Conservation (phyloP, 2,113 vertebrate genomes). For the Dipodomys spectabilis region DNA sequence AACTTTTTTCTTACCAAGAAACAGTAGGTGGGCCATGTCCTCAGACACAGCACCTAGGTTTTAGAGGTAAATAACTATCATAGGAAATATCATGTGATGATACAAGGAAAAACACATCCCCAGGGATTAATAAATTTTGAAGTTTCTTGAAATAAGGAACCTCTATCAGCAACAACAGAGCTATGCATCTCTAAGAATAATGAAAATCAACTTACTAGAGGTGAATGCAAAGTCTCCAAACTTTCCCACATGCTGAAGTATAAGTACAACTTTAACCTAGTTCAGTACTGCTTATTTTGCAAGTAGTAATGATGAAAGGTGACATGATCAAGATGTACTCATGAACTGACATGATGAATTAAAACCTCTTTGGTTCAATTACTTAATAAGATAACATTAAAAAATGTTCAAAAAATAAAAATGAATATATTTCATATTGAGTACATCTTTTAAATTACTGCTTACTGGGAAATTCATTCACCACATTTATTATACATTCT, state of each 20-base stretch:
- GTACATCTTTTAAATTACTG: constrained; percentile 3
- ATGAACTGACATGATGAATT: too few relatives aligned
- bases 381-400: too few relatives aligned
- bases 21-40: not conserved
- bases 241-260: not conserved
- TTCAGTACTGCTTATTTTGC: not conserved
- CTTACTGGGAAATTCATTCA: constrained; percentile 45
- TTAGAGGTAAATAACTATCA: not conserved
- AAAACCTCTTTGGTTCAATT: too few relatives aligned
- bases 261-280: not conserved
- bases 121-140: not conserved
- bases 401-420: not conserved
- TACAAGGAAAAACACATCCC: not conserved
- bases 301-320: not conserved
- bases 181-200: constrained; percentile 27
- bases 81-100: not conserved
- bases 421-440: not conserved
- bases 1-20: not conserved
- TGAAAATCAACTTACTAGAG: not conserved
- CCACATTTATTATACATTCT: constrained; percentile 13
- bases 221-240: not conserved
- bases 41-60: not conserved
- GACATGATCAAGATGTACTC: too few relatives aligned
- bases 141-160: not conserved
- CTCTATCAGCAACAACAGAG: not conserved